phyloP scores from a whole-genome alignment of 1,140 invertebrate species.

The Panagrolaimus sp. region DNA sequence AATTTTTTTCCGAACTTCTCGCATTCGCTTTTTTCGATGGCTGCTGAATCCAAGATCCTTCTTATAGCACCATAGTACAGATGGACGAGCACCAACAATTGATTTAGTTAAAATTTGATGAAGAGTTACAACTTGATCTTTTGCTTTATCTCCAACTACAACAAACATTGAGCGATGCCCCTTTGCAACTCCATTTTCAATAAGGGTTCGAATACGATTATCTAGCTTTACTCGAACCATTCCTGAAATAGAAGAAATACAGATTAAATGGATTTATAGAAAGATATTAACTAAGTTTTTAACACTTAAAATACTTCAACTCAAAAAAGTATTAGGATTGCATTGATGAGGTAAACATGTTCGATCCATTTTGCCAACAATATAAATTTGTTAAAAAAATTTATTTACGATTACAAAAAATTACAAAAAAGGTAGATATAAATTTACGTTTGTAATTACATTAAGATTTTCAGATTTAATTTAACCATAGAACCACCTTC shows the following conservation, averaged over 20 bases:
- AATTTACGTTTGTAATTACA: no score
- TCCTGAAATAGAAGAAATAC: no score
- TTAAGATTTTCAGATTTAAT: no score
- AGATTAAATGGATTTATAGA: neutral
- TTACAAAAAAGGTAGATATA: no score
- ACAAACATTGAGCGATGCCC: constrained; percentile 86
- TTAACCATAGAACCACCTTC: no score
- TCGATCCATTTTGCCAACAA: no score
- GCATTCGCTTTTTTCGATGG: constrained; percentile 86
- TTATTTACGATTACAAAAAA: no score
- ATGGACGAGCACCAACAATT: constrained; percentile 78
- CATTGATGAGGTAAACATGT: no score
- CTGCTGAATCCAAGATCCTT: constrained; percentile 88
- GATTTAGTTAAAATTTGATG: constrained; percentile 96
- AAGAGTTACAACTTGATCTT: constrained; percentile 89
- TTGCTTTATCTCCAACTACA: constrained; percentile 87
- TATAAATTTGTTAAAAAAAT: no score
- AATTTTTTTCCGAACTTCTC: constrained; percentile 74
- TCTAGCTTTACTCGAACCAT: constrained; percentile 78
- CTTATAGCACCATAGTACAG: constrained; percentile 93
- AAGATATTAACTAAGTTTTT: no score
- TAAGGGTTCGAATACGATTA: constrained; percentile 84
- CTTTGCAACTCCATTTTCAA: constrained; percentile 86
- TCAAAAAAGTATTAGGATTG: no score
- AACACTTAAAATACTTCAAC: no score